A percentile compares a stretch with the other conserved stretches of the same genome.
These are phyloP conservation scores for Saccostrea cuccullata DNA, from an alignment of 1,140 invertebrate genomes.

Conservation along the genomic window DNA sequence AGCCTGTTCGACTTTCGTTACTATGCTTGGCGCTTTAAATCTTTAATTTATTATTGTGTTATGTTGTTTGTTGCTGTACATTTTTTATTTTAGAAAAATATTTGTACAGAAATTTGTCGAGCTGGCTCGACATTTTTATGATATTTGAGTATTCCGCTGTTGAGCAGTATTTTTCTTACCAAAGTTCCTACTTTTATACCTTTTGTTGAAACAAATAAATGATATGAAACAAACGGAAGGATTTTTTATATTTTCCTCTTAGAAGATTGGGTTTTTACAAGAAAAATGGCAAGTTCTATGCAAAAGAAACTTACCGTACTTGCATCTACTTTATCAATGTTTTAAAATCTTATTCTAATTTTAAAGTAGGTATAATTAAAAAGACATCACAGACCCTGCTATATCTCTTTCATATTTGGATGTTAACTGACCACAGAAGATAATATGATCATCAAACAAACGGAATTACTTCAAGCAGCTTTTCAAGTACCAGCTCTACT, in stretches of 20 bases:
- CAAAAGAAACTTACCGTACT: too few relatives aligned
- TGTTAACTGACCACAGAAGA: too few relatives aligned
- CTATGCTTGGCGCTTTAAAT: background rate
- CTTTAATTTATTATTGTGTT: background rate
- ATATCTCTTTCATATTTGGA: too few relatives aligned
- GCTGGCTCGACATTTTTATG: background rate
- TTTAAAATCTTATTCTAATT: too few relatives aligned
- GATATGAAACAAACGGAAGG: background rate
- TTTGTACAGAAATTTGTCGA: background rate
- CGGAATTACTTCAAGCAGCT: too few relatives aligned
- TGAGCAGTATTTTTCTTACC: background rate
- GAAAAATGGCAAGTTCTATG: too few relatives aligned
- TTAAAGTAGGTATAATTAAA: too few relatives aligned
- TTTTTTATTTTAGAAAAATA: background rate
- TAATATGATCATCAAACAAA: too few relatives aligned
- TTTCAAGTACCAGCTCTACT: too few relatives aligned
- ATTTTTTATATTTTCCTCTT: background rate
- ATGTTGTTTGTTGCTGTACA: background rate
- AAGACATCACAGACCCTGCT: too few relatives aligned
- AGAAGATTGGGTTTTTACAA: too few relatives aligned
- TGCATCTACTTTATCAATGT: too few relatives aligned
- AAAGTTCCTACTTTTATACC: background rate
- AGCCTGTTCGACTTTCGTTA: background rate
- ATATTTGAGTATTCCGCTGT: background rate
- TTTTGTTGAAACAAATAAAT: slow-evolving; percentile 9